A percentile compares a stretch with the other conserved stretches of the same genome.
Conservation (phyloP, 1,140 invertebrate genomes). For the Drosophila paulistorum region DNA sequence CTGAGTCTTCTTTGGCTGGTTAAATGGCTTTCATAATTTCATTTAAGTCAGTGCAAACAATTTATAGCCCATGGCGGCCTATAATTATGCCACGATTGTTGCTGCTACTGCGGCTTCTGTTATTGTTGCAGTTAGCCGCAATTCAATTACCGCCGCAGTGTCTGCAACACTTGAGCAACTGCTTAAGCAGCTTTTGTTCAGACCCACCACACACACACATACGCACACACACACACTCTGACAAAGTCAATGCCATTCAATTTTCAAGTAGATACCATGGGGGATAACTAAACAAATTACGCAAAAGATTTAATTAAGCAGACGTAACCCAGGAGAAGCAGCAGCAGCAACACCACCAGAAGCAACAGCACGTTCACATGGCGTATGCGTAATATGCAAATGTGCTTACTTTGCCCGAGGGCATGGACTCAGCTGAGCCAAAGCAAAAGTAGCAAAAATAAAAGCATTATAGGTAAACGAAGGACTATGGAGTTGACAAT, state of each 20-base stretch:
- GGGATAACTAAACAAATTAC: conserved; percentile 76
- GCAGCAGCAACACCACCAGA: conserved; percentile 1
- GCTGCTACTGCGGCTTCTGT: conserved; percentile 13
- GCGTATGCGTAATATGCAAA: conserved; percentile 78
- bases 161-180: conserved; percentile 59
- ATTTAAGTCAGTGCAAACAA: conserved; percentile 38
- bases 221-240: conserved; percentile 8
- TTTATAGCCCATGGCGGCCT: conserved; percentile 47
- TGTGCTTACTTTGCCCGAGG: conserved; percentile 40
- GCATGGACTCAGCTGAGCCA: conserved; percentile 23
- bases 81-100: conserved; percentile 73
- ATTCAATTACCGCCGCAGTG: conserved; percentile 61
- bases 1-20: conserved; percentile 36
- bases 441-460: conserved; percentile 2
- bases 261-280: conserved; percentile 68
- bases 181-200: conserved; percentile 63
- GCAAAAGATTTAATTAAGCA: conserved; percentile 78
- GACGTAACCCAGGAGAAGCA: conserved; percentile 55
- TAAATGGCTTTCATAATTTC: conserved; percentile 37
- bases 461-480: background rate
- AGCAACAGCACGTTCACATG: conserved; percentile 59
- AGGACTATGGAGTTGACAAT: background rate
- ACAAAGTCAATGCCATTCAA: conserved; percentile 50
- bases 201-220: conserved; percentile 1
- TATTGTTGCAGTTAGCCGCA: conserved; percentile 57